Evolutionary conservation across 2,113 vertebrate genomes (phyloP), one percentile per base, ranked within the genome.

Genomic region (Marmota flaviventris): DNA sequence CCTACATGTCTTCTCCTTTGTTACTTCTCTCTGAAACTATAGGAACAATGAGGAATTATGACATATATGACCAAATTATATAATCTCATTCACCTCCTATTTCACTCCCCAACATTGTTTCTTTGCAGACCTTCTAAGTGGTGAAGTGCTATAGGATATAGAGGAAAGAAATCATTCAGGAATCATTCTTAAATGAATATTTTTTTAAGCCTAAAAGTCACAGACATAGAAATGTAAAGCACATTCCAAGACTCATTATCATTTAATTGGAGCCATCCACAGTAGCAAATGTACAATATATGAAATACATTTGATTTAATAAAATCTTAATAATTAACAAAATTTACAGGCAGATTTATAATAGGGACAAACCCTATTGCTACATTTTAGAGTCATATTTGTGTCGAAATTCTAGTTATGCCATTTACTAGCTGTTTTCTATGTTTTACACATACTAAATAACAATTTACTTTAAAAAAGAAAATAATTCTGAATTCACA

Each of bases 31-130:
- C 88, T 90, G 63, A 86, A 92, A 89, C 53, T 86, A 42, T 83
- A 65, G 75, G 69, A 85, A 85, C 37, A 73, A 83, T 89, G 56
- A 96, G n/a, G 83, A 96, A 87, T 70, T 87, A 92, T 76, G 39
- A 76, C 75, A 95, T 65, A 87, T 56, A 73, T 83, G 69, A 91
- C 42, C 4, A n/a, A 86, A 92, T 97, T 96, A 96, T 48, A 93
- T 95, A 94, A 94, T 95, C 11, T 83, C 70, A 94, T 5, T 93
- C 48, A 93, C 63, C 37, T 77, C n/a, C 51, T 92, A 83, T 72
- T 96, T 51, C 29, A 77, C 34, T 91, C 22, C 25, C 48, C 2
- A 37, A 78, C 32, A 70, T 11, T 91, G 17, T 29, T 77, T 93
- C 94, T 89, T 83, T 87, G 72, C 22, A 94, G 32, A 34, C 14